phyloP scores from a whole-genome alignment of 2,888 invertebrate species.

The Machimus rusticus region DNA sequence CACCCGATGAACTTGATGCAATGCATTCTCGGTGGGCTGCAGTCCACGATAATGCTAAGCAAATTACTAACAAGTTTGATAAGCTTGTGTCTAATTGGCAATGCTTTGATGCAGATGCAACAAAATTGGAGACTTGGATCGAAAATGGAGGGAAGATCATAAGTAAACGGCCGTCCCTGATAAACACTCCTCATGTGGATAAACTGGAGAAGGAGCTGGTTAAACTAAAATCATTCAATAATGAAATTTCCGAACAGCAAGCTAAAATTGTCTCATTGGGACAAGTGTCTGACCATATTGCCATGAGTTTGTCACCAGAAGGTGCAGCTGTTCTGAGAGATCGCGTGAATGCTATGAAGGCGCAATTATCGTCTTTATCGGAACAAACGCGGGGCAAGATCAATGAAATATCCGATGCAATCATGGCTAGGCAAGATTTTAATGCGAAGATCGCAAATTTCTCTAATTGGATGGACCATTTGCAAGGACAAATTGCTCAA shows the following conservation, averaged over 20 bases:
- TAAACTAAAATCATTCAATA: slow-evolving; percentile 80
- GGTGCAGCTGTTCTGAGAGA: slow-evolving; percentile 76
- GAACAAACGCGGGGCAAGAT: slow-evolving; percentile 79
- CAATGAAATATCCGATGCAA: slow-evolving; percentile 81
- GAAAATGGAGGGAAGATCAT: slow-evolving; percentile 71
- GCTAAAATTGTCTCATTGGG: slow-evolving; percentile 81
- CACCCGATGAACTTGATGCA: slow-evolving; percentile 84
- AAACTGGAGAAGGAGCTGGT: slow-evolving; percentile 80
- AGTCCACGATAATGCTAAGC: slow-evolving; percentile 80
- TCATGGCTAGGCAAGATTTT: slow-evolving; percentile 84
- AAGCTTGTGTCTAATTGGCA: slow-evolving; percentile 83
- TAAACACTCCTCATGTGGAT: slow-evolving; percentile 75
- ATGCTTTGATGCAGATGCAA: slow-evolving; percentile 79
- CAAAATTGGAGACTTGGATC: slow-evolving; percentile 81
- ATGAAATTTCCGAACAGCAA: slow-evolving; percentile 86
- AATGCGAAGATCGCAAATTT: slow-evolving; percentile 80
- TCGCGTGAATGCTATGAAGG: slow-evolving; percentile 77
- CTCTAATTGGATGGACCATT: slow-evolving; percentile 79
- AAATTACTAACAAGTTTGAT: slow-evolving; percentile 80
- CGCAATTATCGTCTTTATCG: slow-evolving; percentile 75
- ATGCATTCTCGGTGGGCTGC: slow-evolving; percentile 85
- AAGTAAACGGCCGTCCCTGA: slow-evolving; percentile 67
- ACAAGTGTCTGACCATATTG: slow-evolving; percentile 81
- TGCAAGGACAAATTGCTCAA: slow-evolving; percentile 75
- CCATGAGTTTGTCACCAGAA: slow-evolving; percentile 79